Conservation (phyloP, 1,140 invertebrate species). For the Glossosoma conforme region DNA sequence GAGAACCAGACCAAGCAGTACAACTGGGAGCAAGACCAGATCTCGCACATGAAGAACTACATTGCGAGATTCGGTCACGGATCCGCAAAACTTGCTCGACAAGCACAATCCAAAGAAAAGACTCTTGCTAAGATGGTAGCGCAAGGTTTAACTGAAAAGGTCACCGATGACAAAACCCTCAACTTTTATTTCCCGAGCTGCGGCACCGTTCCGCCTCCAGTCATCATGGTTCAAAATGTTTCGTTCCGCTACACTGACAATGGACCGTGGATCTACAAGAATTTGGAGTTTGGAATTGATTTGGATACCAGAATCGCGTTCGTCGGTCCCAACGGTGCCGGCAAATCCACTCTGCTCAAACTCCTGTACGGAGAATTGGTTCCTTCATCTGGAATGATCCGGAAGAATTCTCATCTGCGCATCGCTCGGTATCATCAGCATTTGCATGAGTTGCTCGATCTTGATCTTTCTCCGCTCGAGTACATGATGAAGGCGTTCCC, state of each 20-base stretch:
- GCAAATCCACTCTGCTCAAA: slow-evolving; percentile 96
- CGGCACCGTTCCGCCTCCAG: slow-evolving; percentile 93
- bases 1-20: slow-evolving; percentile 99
- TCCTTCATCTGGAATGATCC: slow-evolving; percentile 93
- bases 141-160: slow-evolving; percentile 92
- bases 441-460: slow-evolving; percentile 91
- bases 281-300: slow-evolving; percentile 98
- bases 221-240: slow-evolving; percentile 98
- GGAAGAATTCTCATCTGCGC: slow-evolving; percentile 94
- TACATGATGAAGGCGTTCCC: slow-evolving; percentile 98
- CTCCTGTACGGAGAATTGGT: slow-evolving; percentile 90
- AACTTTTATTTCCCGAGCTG: slow-evolving; percentile 96
- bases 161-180: slow-evolving; percentile 81
- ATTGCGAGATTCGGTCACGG: slow-evolving; percentile 99
- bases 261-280: slow-evolving; percentile 90
- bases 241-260: slow-evolving; percentile 89
- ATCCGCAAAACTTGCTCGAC: slow-evolving; percentile 93
- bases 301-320: slow-evolving; percentile 93
- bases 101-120: slow-evolving; percentile 99
- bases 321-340: slow-evolving; percentile 97
- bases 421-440: slow-evolving; percentile 99
- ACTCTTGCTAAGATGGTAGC: slow-evolving; percentile 99
- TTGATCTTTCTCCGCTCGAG: slow-evolving; percentile 92
- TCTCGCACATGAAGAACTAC: slow-evolving; percentile 99
- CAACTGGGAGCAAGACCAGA: slow-evolving; percentile 99